Evolutionary conservation across 2,113 vertebrate species (phyloP).

Genomic region (Phycodurus eques): DNA sequence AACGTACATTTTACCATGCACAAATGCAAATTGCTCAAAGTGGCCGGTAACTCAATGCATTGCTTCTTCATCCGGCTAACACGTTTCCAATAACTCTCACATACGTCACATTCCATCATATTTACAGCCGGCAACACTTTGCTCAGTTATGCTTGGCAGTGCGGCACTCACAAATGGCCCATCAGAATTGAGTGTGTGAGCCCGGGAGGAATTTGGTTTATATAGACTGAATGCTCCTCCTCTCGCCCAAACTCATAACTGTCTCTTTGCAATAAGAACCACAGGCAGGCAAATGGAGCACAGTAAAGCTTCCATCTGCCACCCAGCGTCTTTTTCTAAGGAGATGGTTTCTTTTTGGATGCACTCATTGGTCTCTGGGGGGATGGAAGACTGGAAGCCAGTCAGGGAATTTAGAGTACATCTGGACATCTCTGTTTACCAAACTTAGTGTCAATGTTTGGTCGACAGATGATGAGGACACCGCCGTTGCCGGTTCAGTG

Average conservation of each 20-base stretch:
- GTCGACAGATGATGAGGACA: slow-evolving; percentile 51
- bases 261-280: slow-evolving; percentile 50
- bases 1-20: slow-evolving; percentile 12
- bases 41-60: slow-evolving; percentile 46
- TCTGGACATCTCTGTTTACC: slow-evolving; percentile 59
- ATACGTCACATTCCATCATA: slow-evolving; percentile 51
- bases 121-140: slow-evolving; percentile 51
- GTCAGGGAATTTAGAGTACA: slow-evolving; percentile 36
- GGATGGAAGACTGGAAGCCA: slow-evolving; percentile 27
- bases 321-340: slow-evolving; percentile 37
- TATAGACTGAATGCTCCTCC: slow-evolving; percentile 33
- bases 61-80: slow-evolving; percentile 1
- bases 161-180: slow-evolving; percentile 45
- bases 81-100: slow-evolving; percentile 35
- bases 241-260: slow-evolving; percentile 48
- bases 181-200: slow-evolving; percentile 56
- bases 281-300: slow-evolving; percentile 63
- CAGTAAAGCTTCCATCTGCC: slow-evolving; percentile 61
- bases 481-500: slow-evolving; percentile 35
- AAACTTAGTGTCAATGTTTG: slow-evolving; percentile 41
- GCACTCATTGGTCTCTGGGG: slow-evolving; percentile 43
- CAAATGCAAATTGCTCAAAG: slow-evolving; percentile 27
- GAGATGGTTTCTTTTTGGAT: slow-evolving; percentile 38
- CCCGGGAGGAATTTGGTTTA: slow-evolving; percentile 45
- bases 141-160: slow-evolving; percentile 37